Conservation (phyloP, 2,113 vertebrate species). For the Tupaia chinensis region DNA sequence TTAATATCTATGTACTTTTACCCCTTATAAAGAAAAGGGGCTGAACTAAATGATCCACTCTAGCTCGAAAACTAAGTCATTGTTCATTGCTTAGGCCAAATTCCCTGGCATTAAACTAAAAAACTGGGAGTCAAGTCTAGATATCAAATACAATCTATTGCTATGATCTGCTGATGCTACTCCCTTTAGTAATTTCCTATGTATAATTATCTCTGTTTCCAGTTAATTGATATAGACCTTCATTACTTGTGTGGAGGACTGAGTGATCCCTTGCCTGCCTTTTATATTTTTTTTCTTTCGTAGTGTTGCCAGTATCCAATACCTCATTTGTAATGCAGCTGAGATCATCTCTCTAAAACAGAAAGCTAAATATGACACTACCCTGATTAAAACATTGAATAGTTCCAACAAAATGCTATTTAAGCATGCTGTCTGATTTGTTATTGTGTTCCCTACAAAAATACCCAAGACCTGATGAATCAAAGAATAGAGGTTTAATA, state of each 20-base stretch:
- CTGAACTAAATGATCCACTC: background rate
- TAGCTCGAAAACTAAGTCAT: background rate
- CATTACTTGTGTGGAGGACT: background rate
- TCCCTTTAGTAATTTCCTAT: background rate
- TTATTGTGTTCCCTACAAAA: too few relatives aligned
- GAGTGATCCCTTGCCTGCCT: background rate
- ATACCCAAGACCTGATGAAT: too few relatives aligned
- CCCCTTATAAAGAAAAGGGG: background rate
- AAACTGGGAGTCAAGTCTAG: background rate
- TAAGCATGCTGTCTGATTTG: background rate
- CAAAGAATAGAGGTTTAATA: too few relatives aligned
- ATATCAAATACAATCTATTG: background rate
- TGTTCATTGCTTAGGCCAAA: background rate
- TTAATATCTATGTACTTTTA: conserved; percentile 3
- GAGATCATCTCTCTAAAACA: background rate
- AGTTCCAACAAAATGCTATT: background rate
- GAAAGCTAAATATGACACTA: background rate
- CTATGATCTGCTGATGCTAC: background rate
- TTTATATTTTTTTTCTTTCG: background rate
- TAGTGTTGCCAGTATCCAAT: background rate
- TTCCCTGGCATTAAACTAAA: background rate
- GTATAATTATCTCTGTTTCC: background rate
- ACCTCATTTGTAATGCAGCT: background rate
- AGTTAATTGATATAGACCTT: background rate
- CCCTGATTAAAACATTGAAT: background rate